phyloP scores from a whole-genome alignment of 2,888 invertebrate genomes.

The Lycaena phlaeas region DNA sequence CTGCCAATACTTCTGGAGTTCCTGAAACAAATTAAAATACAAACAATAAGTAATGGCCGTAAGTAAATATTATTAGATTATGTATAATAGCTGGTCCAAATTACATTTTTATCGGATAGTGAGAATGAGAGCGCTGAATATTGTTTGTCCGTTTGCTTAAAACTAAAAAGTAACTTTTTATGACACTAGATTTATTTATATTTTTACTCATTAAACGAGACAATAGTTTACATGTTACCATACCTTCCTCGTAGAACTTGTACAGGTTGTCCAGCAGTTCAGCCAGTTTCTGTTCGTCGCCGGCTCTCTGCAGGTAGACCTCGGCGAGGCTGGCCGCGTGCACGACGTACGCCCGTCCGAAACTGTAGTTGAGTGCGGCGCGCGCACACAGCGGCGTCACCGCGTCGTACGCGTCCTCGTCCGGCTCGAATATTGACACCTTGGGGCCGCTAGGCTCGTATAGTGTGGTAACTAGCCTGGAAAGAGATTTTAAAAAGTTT shows the following conservation, averaged over 20 bases:
- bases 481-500: no score
- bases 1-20: conserved; percentile 44
- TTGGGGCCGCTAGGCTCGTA: conserved; percentile 69
- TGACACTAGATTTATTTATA: no score
- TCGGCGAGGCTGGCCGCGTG: conserved; percentile 72
- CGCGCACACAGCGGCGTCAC: conserved; percentile 73
- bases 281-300: conserved; percentile 62
- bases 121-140: no score
- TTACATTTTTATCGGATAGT: no score
- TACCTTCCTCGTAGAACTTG: conserved; percentile 63
- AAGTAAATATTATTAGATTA: no score
- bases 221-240: not conserved
- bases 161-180: no score
- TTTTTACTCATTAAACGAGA: not conserved
- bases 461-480: conserved; percentile 78
- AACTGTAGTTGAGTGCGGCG: conserved; percentile 74
- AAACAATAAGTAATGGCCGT: no score
- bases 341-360: conserved; percentile 72
- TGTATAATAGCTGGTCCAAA: no score
- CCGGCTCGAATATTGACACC: conserved; percentile 62
- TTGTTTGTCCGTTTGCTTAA: no score
- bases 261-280: conserved; percentile 74
- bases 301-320: conserved; percentile 75
- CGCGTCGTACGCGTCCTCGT: conserved; percentile 66
- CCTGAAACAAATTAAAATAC: conserved; percentile 29